Conservation (phyloP, 1,140 invertebrate genomes). For the Laodelphax striatellus region DNA sequence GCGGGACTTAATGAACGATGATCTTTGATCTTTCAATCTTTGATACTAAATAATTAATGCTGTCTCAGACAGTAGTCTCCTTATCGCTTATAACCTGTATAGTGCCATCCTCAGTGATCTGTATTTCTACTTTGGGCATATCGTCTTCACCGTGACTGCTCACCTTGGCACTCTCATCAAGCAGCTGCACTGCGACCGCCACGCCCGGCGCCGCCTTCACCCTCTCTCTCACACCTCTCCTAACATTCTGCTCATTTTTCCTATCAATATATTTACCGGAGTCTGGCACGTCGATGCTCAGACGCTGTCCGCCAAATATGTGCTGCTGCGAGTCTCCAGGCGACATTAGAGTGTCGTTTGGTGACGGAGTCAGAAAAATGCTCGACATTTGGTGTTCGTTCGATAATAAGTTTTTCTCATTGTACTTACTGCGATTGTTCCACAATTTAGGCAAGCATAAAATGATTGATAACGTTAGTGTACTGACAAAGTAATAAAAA, state of each 20-base stretch:
- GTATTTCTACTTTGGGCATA: constrained; percentile 20
- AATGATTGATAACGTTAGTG: background rate
- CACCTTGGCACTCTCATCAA: constrained; percentile 15
- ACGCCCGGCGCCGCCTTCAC: constrained; percentile 9
- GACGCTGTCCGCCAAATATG: background rate
- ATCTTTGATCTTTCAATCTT: no score
- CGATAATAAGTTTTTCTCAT: background rate
- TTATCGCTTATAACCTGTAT: constrained; percentile 25
- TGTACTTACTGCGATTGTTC: constrained; percentile 3
- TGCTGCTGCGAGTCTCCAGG: constrained; percentile 4
- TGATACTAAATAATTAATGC: no score
- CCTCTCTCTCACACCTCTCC: background rate
- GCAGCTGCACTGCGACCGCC: constrained; percentile 14
- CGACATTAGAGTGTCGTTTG: constrained; percentile 13
- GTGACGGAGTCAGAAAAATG: constrained; percentile 14
- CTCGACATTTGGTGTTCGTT: background rate
- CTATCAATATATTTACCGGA: constrained; percentile 17
- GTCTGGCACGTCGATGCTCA: constrained; percentile 8
- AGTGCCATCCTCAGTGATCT: constrained; percentile 25
- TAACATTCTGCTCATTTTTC: constrained; percentile 6
- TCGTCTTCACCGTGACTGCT: constrained; percentile 16
- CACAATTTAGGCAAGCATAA: background rate
- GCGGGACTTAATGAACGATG: no score
- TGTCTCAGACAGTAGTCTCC: constrained; percentile 23
- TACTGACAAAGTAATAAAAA: background rate